A percentile compares a stretch with the other conserved stretches of the same genome.
phyloP scores from a whole-genome alignment of 2,888 invertebrate genomes.

The Oasisia sp. region DNA sequence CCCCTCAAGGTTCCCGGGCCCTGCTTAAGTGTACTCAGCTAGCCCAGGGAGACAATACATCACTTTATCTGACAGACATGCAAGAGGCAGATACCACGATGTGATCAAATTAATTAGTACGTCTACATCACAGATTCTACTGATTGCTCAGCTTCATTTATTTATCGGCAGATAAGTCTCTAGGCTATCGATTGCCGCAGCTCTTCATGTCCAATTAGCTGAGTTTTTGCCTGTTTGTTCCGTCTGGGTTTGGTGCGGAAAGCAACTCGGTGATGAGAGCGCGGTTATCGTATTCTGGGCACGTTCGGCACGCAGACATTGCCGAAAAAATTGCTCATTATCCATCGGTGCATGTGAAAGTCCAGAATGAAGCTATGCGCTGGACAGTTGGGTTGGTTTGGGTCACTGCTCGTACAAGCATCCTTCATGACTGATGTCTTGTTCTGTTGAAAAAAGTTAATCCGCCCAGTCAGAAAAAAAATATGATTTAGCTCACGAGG shows the following conservation, averaged over 20 bases:
- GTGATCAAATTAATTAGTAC: conserved; percentile 13
- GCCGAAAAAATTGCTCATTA: neutral
- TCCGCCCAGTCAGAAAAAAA: too few species aligned
- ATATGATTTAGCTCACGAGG: too few species aligned
- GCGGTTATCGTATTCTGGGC: neutral
- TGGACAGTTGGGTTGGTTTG: neutral
- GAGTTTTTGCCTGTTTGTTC: conserved; percentile 12
- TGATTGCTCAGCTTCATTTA: conserved; percentile 6
- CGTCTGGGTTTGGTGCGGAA: neutral
- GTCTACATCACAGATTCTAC: neutral
- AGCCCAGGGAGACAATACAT: neutral
- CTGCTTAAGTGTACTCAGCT: neutral
- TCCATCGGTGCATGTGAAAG: neutral
- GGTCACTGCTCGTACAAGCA: neutral
- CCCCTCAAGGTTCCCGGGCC: neutral
- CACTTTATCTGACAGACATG: neutral
- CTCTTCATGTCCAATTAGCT: conserved; percentile 17
- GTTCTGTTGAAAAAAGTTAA: too few species aligned
- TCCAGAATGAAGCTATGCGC: neutral
- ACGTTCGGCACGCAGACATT: neutral
- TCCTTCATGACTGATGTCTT: too few species aligned
- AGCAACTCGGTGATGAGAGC: neutral
- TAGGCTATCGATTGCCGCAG: neutral
- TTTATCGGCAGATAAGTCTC: conserved; percentile 4
- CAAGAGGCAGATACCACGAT: neutral